phyloP scores from a whole-genome alignment of 2,797 vertebrate genomes.

The Helarctos malayanus region DNA sequence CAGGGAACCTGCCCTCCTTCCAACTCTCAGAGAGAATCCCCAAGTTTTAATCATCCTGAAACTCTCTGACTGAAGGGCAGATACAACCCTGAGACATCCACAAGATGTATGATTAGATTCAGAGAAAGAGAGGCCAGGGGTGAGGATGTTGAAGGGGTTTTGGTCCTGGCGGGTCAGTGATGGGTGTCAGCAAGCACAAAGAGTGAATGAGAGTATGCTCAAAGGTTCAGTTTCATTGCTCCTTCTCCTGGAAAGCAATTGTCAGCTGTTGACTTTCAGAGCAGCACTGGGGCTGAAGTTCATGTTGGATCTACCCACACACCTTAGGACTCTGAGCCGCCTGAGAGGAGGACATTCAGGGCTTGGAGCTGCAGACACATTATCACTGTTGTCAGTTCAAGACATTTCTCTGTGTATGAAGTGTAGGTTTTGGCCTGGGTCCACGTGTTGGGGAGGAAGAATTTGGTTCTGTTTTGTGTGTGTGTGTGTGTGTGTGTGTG shows the following conservation, averaged over 20 bases:
- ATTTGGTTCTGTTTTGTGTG: neutral
- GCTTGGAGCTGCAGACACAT: slow-evolving; percentile 17
- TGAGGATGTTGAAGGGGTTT: slow-evolving; percentile 31
- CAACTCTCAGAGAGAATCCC: slow-evolving; percentile 13
- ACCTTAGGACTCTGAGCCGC: neutral
- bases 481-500: too few relatives aligned
- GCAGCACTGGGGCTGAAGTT: accelerated
- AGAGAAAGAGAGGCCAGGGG: neutral
- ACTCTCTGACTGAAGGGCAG: slow-evolving; percentile 52
- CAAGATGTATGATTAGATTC: slow-evolving; percentile 65
- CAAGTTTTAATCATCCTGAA: slow-evolving; percentile 48
- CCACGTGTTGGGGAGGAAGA: neutral
- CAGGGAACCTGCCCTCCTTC: slow-evolving; percentile 7
- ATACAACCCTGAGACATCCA: slow-evolving; percentile 24
- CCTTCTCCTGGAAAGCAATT: neutral
- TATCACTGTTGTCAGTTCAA: neutral
- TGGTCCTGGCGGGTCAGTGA: neutral
- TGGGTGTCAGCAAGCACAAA: neutral
- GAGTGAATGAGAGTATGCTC: neutral
- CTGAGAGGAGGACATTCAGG: neutral
- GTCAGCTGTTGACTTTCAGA: neutral
- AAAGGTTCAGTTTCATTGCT: neutral
- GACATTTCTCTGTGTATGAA: accelerated
- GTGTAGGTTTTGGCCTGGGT: neutral
- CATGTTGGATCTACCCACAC: slow-evolving; percentile 59